Evolutionary conservation across 92 coral and sea anemone genomes (phyloP), one percentile per base, ranked within the genome.

Genomic region (Ricordea florida): DNA sequence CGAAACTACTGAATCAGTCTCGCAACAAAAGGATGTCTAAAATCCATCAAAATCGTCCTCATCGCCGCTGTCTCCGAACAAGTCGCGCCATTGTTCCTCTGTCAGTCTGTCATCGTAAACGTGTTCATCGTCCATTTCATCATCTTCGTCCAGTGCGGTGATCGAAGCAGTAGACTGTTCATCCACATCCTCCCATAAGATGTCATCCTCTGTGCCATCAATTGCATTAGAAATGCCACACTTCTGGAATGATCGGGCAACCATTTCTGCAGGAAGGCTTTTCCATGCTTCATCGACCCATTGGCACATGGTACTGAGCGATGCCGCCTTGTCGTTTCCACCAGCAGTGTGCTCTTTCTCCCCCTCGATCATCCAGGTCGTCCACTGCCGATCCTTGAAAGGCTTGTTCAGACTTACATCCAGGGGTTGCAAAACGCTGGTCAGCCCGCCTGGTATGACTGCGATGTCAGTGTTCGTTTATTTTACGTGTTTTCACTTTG

Each of bases 391-490:
- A 26, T 79, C 78, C 35, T 79, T 79, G 35, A 79, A 57, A 1
- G 85, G 88, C 47, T 82, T 74, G 66, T 71, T 48, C 15, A 81
- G 59, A 37, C 84, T 72, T n/a, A 81, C 82, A 51, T 81, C 87
- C 10, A 72, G 73, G 0, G 87, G 87, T 49, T 81, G 82, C 35
- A 81, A 43, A 52, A 81, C 26, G 70, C 74, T 72, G 10, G 87
- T 81, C 15, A 81, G 81, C 9, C 87, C 87, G 6, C 87, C 86
- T n/a, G n/a, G n/a, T n/a, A n/a, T n/a, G n/a, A n/a, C n/a, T n/a
- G n/a, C n/a, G n/a, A n/a, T n/a, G n/a, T n/a, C n/a, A n/a, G n/a
- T n/a, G n/a, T n/a, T n/a, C n/a, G n/a, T n/a, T n/a, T n/a, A n/a
- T n/a, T n/a, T n/a, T n/a, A n/a, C n/a, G n/a, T n/a, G n/a, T n/a